Percentiles rank a stretch among this genome's conserved stretches.
Conservation (phyloP, 1,140 invertebrate genomes). For the Drosophila tani region DNA sequence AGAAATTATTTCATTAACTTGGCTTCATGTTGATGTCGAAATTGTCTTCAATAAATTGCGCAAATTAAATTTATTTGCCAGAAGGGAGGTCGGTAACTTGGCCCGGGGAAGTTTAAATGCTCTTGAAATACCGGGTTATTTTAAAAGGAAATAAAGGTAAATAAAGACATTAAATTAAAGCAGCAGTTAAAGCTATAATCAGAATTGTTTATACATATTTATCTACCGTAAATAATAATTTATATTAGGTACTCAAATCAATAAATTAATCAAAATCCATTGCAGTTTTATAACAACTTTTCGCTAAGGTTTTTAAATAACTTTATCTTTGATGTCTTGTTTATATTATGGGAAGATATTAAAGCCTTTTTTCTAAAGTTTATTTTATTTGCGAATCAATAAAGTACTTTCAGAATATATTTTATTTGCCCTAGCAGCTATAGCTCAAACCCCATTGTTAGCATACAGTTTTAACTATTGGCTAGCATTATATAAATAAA, state of each 20-base stretch:
- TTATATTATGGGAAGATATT: background rate
- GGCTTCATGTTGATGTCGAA: slow-evolving; percentile 45
- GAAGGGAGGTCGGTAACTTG: background rate
- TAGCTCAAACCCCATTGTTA: too few relatives aligned
- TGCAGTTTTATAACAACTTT: too few relatives aligned
- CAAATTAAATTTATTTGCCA: slow-evolving; percentile 39
- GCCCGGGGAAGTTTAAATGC: slow-evolving; percentile 8
- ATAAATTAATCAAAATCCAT: background rate
- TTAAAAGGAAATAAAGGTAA: background rate
- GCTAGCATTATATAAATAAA: too few relatives aligned
- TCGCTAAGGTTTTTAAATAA: background rate
- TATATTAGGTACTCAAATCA: background rate
- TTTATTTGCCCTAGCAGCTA: too few relatives aligned
- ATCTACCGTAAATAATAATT: background rate
- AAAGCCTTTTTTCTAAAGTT: background rate
- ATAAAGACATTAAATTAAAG: background rate
- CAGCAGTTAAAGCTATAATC: background rate
- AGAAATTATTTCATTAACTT: slow-evolving; percentile 58
- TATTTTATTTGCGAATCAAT: background rate
- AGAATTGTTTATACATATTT: background rate
- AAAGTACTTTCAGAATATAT: too few relatives aligned
- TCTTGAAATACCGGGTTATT: background rate
- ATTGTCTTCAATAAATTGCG: slow-evolving; percentile 57
- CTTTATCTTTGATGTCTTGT: background rate
- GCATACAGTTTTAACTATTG: too few relatives aligned